These are phyloP conservation scores for Spodoptera littoralis DNA, from an alignment of 2,888 invertebrate species.

Conservation along the genomic window DNA sequence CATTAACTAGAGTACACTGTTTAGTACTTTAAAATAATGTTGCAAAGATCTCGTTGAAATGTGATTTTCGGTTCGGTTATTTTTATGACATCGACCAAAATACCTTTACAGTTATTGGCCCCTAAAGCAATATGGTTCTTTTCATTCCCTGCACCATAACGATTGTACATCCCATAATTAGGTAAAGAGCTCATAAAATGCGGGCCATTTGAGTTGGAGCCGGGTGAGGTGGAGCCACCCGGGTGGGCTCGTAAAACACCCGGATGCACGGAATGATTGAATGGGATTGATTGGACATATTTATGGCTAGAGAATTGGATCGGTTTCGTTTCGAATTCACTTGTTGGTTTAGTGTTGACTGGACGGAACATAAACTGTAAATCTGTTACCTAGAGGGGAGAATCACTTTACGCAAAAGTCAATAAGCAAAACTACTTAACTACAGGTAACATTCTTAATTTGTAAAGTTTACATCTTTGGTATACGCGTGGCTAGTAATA, in stretches of 20 bases:
- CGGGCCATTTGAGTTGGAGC: slow-evolving; percentile 31
- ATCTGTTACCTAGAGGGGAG: neutral
- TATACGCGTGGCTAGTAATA: no score
- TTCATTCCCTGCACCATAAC: slow-evolving; percentile 22
- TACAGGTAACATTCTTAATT: no score
- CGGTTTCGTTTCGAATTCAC: slow-evolving; percentile 22
- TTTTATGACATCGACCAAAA: no score
- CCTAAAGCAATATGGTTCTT: slow-evolving; percentile 3
- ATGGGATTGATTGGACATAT: slow-evolving; percentile 49
- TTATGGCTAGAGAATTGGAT: slow-evolving; percentile 44
- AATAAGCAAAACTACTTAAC: no score
- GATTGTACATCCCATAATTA: slow-evolving; percentile 46
- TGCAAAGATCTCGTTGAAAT: no score
- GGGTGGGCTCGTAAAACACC: slow-evolving; percentile 44
- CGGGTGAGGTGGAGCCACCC: slow-evolving; percentile 14
- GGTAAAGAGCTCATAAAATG: slow-evolving; percentile 51
- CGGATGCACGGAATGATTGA: slow-evolving; percentile 42
- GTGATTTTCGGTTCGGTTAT: no score
- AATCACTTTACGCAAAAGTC: neutral
- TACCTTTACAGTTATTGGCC: neutral
- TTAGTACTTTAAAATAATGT: no score
- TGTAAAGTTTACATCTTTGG: no score
- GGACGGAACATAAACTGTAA: neutral
- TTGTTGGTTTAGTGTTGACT: slow-evolving; percentile 36
- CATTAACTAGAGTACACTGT: no score